phyloP scores from a whole-genome alignment of 2,113 vertebrate genomes.

The human (Homo sapiens) region DNA sequence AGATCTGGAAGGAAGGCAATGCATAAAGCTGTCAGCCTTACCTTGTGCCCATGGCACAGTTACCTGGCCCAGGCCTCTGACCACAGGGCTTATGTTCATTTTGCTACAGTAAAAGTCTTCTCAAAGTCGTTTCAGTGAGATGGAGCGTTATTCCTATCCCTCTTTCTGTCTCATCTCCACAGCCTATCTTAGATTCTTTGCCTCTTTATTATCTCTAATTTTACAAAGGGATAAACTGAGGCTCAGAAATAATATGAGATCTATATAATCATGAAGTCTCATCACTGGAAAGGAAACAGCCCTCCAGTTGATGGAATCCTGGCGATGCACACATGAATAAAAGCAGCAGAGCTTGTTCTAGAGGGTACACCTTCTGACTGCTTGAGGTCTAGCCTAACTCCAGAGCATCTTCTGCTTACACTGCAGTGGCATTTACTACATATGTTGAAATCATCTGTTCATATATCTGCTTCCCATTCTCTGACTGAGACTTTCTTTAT shows the following conservation, averaged over 20 bases:
- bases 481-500: neutral
- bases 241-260: neutral
- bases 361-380: neutral
- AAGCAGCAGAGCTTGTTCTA: neutral
- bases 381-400: neutral
- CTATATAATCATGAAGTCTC: neutral
- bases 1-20: neutral
- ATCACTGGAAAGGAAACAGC: neutral
- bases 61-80: neutral
- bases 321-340: neutral
- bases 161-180: neutral
- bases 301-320: neutral
- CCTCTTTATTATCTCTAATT: neutral
- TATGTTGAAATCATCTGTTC: neutral
- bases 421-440: neutral
- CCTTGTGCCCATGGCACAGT: neutral
- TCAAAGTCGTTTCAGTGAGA: neutral
- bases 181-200: neutral
- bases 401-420: neutral
- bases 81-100: neutral
- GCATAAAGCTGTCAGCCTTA: neutral
- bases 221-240: neutral
- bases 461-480: neutral
- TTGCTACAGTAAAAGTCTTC: neutral
- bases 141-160: neutral